phyloP scores from a whole-genome alignment of 2,113 vertebrate genomes.

The Zosterops borbonicus region DNA sequence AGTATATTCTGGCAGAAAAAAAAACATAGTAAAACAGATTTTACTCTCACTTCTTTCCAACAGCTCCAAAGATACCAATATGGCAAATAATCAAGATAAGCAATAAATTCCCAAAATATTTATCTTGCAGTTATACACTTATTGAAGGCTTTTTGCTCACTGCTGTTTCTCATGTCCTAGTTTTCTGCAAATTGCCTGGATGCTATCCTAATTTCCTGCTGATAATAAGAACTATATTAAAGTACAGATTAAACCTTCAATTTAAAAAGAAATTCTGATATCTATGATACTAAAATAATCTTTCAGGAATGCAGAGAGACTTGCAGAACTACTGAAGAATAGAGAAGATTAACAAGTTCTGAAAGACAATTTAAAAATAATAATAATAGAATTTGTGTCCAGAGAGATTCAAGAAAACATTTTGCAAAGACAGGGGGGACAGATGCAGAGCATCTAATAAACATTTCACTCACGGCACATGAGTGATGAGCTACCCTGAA shows the following conservation, averaged over 20 bases:
- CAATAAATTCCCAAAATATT: neutral
- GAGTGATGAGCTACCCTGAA: slow-evolving; percentile 5
- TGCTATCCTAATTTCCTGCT: neutral
- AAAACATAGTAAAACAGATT: neutral
- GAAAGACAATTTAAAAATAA: neutral
- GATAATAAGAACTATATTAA: neutral
- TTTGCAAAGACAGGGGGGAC: neutral
- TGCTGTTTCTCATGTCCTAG: neutral
- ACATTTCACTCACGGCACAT: neutral
- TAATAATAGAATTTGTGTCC: neutral
- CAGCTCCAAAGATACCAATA: neutral
- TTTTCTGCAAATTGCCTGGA: neutral
- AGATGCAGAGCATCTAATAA: neutral
- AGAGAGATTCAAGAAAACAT: neutral
- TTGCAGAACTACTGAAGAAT: neutral
- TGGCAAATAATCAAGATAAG: slow-evolving; percentile 8
- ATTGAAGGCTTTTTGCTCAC: neutral
- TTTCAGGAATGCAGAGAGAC: neutral
- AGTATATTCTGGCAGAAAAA: neutral
- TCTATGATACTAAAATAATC: neutral
- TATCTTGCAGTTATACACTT: neutral
- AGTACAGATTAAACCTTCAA: neutral
- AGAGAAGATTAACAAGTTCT: neutral
- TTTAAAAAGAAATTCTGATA: neutral
- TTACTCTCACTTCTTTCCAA: neutral